Evolutionary conservation across 2,113 vertebrate species (phyloP).

Genomic region (Rhabdomys dilectus): DNA sequence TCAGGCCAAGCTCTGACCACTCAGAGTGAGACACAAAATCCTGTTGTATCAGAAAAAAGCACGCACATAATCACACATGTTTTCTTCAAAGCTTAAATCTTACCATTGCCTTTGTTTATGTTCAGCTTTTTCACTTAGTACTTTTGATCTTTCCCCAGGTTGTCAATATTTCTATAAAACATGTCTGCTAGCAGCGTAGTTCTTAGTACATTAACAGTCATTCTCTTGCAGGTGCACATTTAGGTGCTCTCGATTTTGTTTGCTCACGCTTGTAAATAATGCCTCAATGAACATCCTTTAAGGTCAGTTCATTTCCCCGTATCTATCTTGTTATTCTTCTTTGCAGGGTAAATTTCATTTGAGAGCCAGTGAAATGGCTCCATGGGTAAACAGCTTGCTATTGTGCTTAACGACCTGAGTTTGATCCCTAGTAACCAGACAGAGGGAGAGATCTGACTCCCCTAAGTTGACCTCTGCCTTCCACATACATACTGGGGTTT

Average conservation of each 20-base stretch:
- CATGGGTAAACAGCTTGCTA: not conserved
- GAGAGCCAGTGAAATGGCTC: not conserved
- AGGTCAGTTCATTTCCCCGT: constrained; percentile 19
- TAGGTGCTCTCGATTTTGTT: not conserved
- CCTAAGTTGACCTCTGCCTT: not conserved
- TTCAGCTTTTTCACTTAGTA: not conserved
- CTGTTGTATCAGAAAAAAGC: not conserved
- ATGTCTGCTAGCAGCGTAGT: not conserved
- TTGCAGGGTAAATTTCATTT: constrained; percentile 58
- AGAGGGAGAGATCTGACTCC: not conserved
- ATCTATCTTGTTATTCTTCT: not conserved
- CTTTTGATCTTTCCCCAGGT: not conserved
- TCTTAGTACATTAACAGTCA: not conserved
- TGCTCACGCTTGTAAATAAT: constrained; percentile 51
- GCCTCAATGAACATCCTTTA: constrained; percentile 23
- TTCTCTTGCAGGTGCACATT: not conserved
- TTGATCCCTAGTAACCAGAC: too few species aligned
- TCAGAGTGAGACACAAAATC: not conserved
- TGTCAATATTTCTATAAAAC: constrained; percentile 38
- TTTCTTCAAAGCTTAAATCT: constrained; percentile 50
- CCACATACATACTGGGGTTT: not conserved
- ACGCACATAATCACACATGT: not conserved
- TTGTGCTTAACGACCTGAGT: not conserved
- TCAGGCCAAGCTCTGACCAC: not conserved
- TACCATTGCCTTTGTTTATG: not conserved